These are phyloP conservation scores for Ectropis crepuscularia DNA, from an alignment of 2,888 invertebrate species.

Conservation along the genomic window DNA sequence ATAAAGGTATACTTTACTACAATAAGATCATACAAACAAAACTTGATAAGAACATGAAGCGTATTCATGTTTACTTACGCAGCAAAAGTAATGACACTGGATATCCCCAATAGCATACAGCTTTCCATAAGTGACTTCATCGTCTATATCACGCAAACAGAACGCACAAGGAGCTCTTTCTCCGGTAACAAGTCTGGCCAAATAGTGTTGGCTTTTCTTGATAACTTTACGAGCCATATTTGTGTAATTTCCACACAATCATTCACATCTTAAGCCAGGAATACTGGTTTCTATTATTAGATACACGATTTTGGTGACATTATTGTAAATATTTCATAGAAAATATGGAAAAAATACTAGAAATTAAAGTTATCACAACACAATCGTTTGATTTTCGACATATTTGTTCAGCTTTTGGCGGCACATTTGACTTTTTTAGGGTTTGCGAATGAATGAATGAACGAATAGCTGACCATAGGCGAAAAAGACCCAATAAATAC, in stretches of 20 bases:
- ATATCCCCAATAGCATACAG: constrained; percentile 83
- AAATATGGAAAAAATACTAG: neutral
- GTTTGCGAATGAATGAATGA: neutral
- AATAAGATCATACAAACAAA: neutral
- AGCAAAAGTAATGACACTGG: constrained; percentile 90
- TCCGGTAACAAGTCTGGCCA: constrained; percentile 64
- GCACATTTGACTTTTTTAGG: constrained; percentile 42
- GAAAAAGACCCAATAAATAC: neutral
- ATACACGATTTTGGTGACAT: constrained; percentile 5
- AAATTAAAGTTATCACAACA: constrained; percentile 5
- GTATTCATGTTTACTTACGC: constrained; percentile 80
- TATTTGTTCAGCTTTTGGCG: neutral
- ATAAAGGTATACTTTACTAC: neutral
- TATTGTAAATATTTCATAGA: neutral
- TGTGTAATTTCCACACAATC: neutral
- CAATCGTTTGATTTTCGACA: neutral
- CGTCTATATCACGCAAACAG: constrained; percentile 77
- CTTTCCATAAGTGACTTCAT: constrained; percentile 84
- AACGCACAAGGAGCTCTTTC: constrained; percentile 77
- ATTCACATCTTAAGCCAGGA: neutral
- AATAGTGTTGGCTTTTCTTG: constrained; percentile 42
- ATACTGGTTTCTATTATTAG: neutral
- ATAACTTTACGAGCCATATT: constrained; percentile 48
- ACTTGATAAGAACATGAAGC: too few species aligned
- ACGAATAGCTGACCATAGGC: neutral